Evolutionary conservation across 2,888 invertebrate species (phyloP), one percentile per base, ranked within the genome.

Genomic region (Hololepta plana): DNA sequence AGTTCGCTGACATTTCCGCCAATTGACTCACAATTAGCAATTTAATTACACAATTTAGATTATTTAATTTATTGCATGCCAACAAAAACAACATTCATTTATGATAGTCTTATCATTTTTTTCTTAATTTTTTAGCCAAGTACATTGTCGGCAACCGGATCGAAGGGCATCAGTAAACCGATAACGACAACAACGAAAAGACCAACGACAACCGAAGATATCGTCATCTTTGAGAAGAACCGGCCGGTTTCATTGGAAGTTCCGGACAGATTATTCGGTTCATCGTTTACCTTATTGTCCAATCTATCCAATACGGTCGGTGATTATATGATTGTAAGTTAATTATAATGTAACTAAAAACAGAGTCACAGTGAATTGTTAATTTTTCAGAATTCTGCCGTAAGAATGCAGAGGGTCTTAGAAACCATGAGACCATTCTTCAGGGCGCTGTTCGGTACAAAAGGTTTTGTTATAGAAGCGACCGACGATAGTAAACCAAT

Each of bases 341-440:
- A n/a, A n/a, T n/a, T n/a, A n/a, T n/a, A n/a, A n/a, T n/a, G n/a
- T n/a, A n/a, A n/a, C n/a, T n/a, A n/a, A n/a, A n/a, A n/a, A n/a
- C n/a, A n/a, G n/a, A n/a, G n/a, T n/a, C 6, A 9, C 10, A 8
- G 10, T 8, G 10, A 21, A 23, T 4, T 23, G 10, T 23, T 31
- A 25, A 35, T 26, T 25, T 68, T 68, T 12, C 62, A 81, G 81
- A 80, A 76, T 51, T 72, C 80, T 3, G 79, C 80, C 15, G 64
- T 73, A 35, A 64, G 81, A 30, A 72, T 75, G 42, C 73, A 76
- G 44, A 62, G 67, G 12, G 62, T 80, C 39, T 51, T 80, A 37
- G 64, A 79, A 29, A 62, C 77, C 20, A 75, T 81, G 58, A 69
- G 74, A 41, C 80, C 81, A 3, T 53, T 77, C 32, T 67, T 81